Evolutionary conservation across 2,113 vertebrate genomes (phyloP), one percentile per base, ranked within the genome.

Genomic region (Pimephales promelas): DNA sequence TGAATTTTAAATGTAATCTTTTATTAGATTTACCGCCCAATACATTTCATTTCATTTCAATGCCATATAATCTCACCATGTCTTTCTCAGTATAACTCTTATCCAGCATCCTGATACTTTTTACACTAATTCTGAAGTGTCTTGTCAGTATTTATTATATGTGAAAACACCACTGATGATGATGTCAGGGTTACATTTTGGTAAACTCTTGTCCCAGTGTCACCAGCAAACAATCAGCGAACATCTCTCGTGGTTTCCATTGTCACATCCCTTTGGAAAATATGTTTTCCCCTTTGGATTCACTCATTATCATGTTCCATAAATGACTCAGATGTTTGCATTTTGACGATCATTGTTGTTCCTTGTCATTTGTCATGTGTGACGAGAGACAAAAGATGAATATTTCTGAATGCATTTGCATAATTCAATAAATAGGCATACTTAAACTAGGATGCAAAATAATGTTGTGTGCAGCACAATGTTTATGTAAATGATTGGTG

Each of bases 401-500:
- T 84, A 83, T 73, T 88, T 87, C 74, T 47, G 66, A 84, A 86
- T 83, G 36, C 61, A 84, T 76, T 49, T 64, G 78, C 81, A 87
- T 82, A 89, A 85, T 90, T 88, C 43, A 89, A 90, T 86, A 89
- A 88, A 87, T 40, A 86, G 43, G 79, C 84, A 81, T 77, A 84
- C 71, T 82, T 87, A 82, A 84, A 83, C 76, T 83, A 85, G 84
- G 73, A 90, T 86, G 87, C 79, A 85, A 86, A 86, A 73, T 66
- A 80, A 86, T 88, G 78, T 92, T 90, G 90, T 85, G 77, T 83
- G 82, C 40, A 82, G 86, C 87, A 89, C 88, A 90, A 92, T 89
- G 88, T 89, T 88, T 68, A 79, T 90, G 89, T 90, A 90, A 93
- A 91, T 91, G 89, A 91, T 90, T 81, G 85, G 85, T 86, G 87